These are phyloP conservation scores for Monoplex corrugatus DNA, from an alignment of 2,888 invertebrate genomes.

Conservation along the genomic window DNA sequence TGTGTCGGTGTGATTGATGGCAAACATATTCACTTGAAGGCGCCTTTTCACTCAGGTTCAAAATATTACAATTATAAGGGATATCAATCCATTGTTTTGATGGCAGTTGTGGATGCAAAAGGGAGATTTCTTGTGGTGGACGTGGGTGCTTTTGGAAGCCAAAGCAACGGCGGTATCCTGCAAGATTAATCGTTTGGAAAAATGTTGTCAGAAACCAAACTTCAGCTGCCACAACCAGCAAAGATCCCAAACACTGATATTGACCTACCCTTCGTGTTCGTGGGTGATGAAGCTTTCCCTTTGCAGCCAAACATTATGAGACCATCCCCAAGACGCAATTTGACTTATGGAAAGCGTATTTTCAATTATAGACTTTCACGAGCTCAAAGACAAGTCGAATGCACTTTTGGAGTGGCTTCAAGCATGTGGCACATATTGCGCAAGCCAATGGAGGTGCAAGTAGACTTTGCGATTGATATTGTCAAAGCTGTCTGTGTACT, in stretches of 20 bases:
- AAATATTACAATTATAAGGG: slow-evolving; percentile 35
- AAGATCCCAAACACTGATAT: slow-evolving; percentile 27
- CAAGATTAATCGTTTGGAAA: slow-evolving; percentile 19
- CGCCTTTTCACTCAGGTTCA: slow-evolving; percentile 9
- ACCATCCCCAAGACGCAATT: neutral
- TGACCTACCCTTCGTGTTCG: slow-evolving; percentile 31
- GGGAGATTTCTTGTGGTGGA: slow-evolving; percentile 25
- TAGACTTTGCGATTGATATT: neutral
- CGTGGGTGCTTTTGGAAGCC: slow-evolving; percentile 30
- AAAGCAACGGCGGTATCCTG: slow-evolving; percentile 25
- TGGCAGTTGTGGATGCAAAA: slow-evolving; percentile 16
- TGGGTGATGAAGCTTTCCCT: slow-evolving; percentile 37
- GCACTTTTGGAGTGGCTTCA: neutral
- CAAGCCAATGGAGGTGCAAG: neutral
- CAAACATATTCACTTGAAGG: neutral
- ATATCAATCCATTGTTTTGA: slow-evolving; percentile 31
- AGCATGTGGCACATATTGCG: slow-evolving; percentile 6
- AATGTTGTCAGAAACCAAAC: slow-evolving; percentile 24
- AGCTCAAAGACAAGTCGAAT: slow-evolving; percentile 12
- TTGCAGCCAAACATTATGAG: slow-evolving; percentile 1
- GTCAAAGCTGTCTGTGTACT: slow-evolving; percentile 17
- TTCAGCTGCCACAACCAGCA: slow-evolving; percentile 23
- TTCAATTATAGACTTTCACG: slow-evolving; percentile 6
- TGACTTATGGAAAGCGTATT: slow-evolving; percentile 10
- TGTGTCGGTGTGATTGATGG: slow-evolving; percentile 30